Conservation (phyloP, 1,140 invertebrate species). For the Pachypeltis micranthus region DNA sequence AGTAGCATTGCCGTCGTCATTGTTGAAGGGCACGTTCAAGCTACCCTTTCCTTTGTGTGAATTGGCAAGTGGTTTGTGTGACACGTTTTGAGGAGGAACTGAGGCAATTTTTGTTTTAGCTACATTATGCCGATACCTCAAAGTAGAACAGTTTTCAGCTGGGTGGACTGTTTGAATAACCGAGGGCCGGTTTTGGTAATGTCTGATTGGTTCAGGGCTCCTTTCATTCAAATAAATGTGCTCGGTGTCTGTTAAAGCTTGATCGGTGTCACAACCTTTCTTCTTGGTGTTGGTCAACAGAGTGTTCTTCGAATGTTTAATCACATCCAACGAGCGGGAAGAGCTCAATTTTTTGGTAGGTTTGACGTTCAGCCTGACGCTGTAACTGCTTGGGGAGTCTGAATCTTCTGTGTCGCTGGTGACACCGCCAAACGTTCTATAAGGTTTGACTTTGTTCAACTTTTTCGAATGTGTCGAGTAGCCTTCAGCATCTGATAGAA, state of each 20-base stretch:
- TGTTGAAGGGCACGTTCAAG: neutral
- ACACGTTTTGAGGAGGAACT: too few species aligned
- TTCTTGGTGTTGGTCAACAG: neutral
- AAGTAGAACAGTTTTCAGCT: neutral
- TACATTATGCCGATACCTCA: constrained; percentile 1
- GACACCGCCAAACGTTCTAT: constrained; percentile 4
- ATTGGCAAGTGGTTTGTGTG: too few species aligned
- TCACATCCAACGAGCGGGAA: neutral
- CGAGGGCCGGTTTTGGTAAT: neutral
- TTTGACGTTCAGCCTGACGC: neutral
- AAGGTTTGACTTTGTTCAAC: neutral
- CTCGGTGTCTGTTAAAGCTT: neutral
- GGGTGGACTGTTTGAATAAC: neutral
- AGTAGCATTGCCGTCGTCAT: constrained; percentile 7
- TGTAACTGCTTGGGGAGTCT: neutral
- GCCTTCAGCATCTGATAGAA: constrained; percentile 30
- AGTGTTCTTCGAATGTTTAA: neutral
- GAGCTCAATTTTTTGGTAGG: neutral
- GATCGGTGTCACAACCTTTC: neutral
- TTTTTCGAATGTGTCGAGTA: neutral
- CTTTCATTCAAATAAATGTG: constrained; percentile 13
- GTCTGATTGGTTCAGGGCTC: neutral
- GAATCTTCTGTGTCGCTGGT: constrained; percentile 12
- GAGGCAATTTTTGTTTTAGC: neutral
- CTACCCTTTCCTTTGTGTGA: neutral